Evolutionary conservation across 2,113 vertebrate genomes (phyloP).

Genomic region (Lamprotornis superbus): DNA sequence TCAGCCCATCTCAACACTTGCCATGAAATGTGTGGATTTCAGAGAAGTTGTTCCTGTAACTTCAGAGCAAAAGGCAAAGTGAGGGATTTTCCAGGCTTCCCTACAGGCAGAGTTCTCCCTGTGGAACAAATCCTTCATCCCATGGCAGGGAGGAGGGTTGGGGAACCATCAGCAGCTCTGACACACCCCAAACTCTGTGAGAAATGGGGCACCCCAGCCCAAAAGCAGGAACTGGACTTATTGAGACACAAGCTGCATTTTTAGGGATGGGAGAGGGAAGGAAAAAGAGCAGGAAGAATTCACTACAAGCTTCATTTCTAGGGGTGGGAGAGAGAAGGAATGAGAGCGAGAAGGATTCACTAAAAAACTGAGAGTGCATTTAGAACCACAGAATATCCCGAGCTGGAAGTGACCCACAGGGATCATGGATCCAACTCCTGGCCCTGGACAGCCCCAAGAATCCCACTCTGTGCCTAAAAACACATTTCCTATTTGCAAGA

Average conservation of each 20-base stretch:
- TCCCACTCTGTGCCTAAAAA: background rate
- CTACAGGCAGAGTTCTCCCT: background rate
- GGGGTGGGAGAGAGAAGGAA: background rate
- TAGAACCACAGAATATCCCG: background rate
- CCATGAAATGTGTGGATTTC: background rate
- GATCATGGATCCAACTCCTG: background rate
- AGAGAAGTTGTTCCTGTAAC: background rate
- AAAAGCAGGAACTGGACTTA: too few relatives aligned
- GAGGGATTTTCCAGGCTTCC: background rate
- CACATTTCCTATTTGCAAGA: background rate
- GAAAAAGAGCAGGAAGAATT: background rate
- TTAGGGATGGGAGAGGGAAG: background rate
- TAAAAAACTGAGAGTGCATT: background rate
- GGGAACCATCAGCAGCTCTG: background rate
- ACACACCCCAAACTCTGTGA: accelerated
- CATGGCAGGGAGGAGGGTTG: accelerated
- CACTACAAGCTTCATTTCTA: background rate
- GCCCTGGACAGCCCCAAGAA: background rate
- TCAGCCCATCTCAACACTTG: background rate
- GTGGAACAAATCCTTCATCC: background rate
- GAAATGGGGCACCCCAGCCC: background rate
- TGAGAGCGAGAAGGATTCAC: background rate
- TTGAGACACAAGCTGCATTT: background rate
- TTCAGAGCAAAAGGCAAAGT: background rate
- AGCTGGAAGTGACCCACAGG: background rate